Evolutionary conservation across 2,797 vertebrate species (phyloP).

Genomic region (Tangara arthus): DNA sequence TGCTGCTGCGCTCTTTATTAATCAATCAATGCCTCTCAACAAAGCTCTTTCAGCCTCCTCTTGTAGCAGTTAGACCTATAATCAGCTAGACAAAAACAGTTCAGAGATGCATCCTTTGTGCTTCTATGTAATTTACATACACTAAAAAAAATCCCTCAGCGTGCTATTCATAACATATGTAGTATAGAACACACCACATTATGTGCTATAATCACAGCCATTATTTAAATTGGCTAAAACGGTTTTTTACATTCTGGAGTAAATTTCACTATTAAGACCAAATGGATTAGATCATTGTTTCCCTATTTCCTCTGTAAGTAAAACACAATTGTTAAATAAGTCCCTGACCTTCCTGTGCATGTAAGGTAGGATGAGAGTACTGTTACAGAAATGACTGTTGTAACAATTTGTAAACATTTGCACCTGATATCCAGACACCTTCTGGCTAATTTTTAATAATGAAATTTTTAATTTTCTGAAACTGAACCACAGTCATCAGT

Average conservation of each 20-base stretch:
- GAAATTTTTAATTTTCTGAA: not conserved
- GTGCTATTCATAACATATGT: slow-evolving; percentile 20
- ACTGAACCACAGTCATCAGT: not conserved
- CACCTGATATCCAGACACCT: not conserved
- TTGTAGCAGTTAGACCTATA: slow-evolving; percentile 49
- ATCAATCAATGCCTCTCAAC: slow-evolving; percentile 54
- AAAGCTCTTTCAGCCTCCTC: slow-evolving; percentile 62
- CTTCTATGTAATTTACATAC: slow-evolving; percentile 35
- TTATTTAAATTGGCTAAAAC: slow-evolving; percentile 34
- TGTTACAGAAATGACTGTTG: not conserved
- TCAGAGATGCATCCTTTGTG: slow-evolving; percentile 59
- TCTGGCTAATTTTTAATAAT: not conserved
- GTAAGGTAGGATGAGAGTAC: not conserved
- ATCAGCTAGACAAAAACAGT: slow-evolving; percentile 55
- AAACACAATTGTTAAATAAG: slow-evolving; percentile 36
- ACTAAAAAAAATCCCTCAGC: slow-evolving; percentile 35
- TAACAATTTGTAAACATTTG: not conserved
- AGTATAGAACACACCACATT: not conserved
- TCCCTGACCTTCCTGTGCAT: slow-evolving; percentile 22
- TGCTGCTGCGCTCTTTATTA: slow-evolving; percentile 54
- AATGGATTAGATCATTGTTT: slow-evolving; percentile 41
- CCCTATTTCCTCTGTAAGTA: slow-evolving; percentile 23
- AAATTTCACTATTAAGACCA: slow-evolving; percentile 42
- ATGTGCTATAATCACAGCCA: slow-evolving; percentile 34
- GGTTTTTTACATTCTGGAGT: slow-evolving; percentile 10